These are phyloP conservation scores for Magallana nippona DNA, from an alignment of 2,888 invertebrate genomes.

Conservation along the genomic window DNA sequence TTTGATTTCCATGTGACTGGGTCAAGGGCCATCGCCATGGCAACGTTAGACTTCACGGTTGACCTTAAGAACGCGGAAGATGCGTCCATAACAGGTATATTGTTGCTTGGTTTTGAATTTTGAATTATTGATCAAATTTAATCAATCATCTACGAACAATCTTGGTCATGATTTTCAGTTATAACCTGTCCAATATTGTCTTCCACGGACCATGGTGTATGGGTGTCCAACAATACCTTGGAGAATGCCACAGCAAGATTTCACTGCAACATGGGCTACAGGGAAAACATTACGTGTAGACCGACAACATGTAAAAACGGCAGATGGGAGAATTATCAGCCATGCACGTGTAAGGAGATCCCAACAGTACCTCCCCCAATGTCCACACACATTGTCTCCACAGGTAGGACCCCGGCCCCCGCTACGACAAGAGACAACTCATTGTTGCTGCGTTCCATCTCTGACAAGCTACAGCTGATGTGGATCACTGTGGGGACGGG, in stretches of 20 bases:
- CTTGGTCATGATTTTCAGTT: background rate
- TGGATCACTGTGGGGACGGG: background rate
- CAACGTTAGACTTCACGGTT: conserved; percentile 3
- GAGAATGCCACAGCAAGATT: background rate
- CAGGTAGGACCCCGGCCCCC: background rate
- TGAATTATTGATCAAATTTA: background rate
- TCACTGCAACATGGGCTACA: background rate
- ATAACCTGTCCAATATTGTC: background rate
- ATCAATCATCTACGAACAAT: background rate
- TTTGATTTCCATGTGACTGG: conserved; percentile 39
- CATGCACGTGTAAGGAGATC: background rate
- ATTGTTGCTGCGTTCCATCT: background rate
- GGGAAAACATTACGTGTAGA: background rate
- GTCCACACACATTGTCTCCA: background rate
- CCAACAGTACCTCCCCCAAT: background rate
- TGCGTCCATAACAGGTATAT: conserved; percentile 39
- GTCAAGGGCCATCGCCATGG: background rate
- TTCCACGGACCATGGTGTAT: background rate
- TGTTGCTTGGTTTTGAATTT: background rate
- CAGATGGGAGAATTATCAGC: background rate
- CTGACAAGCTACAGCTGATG: background rate
- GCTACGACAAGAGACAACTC: background rate
- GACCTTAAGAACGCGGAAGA: background rate
- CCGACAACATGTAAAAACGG: background rate
- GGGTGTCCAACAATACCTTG: background rate